Percentiles rank a stretch among this genome's conserved stretches.
phyloP scores from a whole-genome alignment of 2,888 invertebrate genomes.

The Pilophorus perplexus region DNA sequence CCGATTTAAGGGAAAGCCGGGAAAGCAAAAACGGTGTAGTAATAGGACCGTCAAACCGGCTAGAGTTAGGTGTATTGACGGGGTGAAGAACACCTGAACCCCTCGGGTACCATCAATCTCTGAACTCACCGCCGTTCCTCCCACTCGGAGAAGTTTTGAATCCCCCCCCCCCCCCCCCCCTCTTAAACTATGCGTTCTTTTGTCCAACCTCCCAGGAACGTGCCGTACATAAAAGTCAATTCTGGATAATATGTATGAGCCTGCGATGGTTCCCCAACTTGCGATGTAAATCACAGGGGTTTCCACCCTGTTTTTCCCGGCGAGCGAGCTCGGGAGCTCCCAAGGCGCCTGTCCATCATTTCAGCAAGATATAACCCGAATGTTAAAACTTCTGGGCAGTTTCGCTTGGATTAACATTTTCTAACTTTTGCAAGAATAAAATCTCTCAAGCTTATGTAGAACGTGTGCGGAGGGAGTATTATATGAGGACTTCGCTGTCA shows the following conservation, averaged over 20 bases:
- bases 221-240: conserved; percentile 30
- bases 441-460: too few relatives aligned
- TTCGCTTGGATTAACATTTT: background rate
- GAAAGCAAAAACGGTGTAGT: conserved; percentile 11
- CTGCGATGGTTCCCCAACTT: conserved; percentile 3
- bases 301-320: background rate
- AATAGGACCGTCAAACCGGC: conserved; percentile 21
- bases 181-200: conserved; percentile 15
- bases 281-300: conserved; percentile 21
- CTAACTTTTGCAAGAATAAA: too few relatives aligned
- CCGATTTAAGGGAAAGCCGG: background rate
- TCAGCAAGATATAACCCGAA: conserved; percentile 3
- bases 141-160: background rate
- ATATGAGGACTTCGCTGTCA: too few relatives aligned
- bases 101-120: conserved; percentile 30
- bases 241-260: conserved; percentile 8
- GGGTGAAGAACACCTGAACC: conserved; percentile 33
- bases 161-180: background rate
- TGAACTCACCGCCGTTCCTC: conserved; percentile 8
- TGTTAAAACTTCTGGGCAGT: background rate
- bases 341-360: conserved; percentile 26
- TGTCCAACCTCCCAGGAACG: background rate
- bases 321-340: background rate
- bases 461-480: too few relatives aligned
- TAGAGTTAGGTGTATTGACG: conserved; percentile 19